Percentiles rank a stretch among this genome's conserved stretches.
These are phyloP conservation scores for Nothocercus nigrocapillus DNA, from an alignment of 2,113 vertebrate species.

Conservation along the genomic window DNA sequence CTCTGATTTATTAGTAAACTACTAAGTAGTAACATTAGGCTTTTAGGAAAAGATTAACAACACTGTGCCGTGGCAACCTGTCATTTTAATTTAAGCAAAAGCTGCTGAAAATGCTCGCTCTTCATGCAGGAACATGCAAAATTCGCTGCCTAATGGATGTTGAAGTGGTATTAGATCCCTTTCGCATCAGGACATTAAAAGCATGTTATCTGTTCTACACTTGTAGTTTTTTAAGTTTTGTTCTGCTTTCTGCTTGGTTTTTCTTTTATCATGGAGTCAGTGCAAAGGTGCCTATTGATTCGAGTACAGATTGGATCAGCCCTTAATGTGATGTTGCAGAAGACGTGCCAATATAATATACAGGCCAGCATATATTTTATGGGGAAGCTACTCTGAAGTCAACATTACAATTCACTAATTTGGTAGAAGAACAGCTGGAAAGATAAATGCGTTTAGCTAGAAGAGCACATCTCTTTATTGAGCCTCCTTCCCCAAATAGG, in stretches of 20 bases:
- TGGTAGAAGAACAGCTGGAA: conserved; percentile 74
- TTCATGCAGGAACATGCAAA: conserved; percentile 66
- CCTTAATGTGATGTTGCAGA: conserved; percentile 48
- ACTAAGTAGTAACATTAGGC: conserved; percentile 81
- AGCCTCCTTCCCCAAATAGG: conserved; percentile 59
- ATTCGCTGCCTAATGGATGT: conserved; percentile 72
- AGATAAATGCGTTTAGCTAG: conserved; percentile 76
- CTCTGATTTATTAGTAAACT: conserved; percentile 82
- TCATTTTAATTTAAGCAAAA: conserved; percentile 80
- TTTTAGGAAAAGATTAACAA: conserved; percentile 83
- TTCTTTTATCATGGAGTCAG: background rate
- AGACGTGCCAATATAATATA: conserved; percentile 62
- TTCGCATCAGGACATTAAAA: conserved; percentile 22
- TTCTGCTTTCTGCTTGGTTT: background rate
- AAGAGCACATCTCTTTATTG: conserved; percentile 75
- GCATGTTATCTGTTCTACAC: background rate
- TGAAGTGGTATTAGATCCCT: conserved; percentile 19
- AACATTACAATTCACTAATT: conserved; percentile 73
- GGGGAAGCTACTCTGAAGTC: conserved; percentile 69
- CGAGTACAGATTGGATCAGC: conserved; percentile 12
- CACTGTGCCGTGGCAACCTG: conserved; percentile 60
- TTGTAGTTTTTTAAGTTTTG: conserved; percentile 4
- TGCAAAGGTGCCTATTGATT: conserved; percentile 11
- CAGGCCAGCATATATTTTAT: conserved; percentile 69
- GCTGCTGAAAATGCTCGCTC: conserved; percentile 73